Evolutionary conservation across 1,140 invertebrate genomes (phyloP), one percentile per base, ranked within the genome.

Genomic region (Tetramorium alpestre): DNA sequence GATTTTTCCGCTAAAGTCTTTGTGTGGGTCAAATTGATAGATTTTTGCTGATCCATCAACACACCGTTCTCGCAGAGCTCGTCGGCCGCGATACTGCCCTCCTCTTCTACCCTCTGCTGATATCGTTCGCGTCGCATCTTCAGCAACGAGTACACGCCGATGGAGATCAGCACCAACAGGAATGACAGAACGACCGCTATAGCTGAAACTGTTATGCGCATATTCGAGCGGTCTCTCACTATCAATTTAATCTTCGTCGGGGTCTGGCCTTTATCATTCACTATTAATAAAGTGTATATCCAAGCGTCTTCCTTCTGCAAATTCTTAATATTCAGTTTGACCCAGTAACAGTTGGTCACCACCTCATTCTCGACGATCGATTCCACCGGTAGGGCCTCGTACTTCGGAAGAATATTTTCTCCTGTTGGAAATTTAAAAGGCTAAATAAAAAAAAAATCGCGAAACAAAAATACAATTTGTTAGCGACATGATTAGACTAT

Each of bases 261-360:
- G 70, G 95, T 95, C 44, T 92, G 93, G 22, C 94, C 95, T 33
- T 95, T 94, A 13, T 94, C 94, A 54, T 94, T 95, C 82, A 95
- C 93, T 4, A 95, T 93, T 38, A 94, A 80, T 0, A 95, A 87
- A n/a, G 92, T 95, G 78, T 95, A 95, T 1, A 94, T 86, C 0
- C 95, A 88, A 0, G 93, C 92, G 44, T 95, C 95, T 62, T 95
- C 94, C 47, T 92, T 94, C 44, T 93, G 93, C 5, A 95, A 73
- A 87, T 95, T 92, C 28, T 94, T 94, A 81, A 95, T 95, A 60
- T 95, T 92, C 7, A 95, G 85, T 62, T 95, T 95, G 7, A 94
- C 94, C 94, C 94, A 95, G 72, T 95, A 95, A 64, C 95, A 95
- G 87, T 95, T 95, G 1, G 94, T 95, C 69, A 92, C 87, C 86